Percentiles rank a stretch among this genome's conserved stretches.
Evolutionary conservation across 2,113 vertebrate genomes (phyloP).

Genomic region (Stegastes partitus): DNA sequence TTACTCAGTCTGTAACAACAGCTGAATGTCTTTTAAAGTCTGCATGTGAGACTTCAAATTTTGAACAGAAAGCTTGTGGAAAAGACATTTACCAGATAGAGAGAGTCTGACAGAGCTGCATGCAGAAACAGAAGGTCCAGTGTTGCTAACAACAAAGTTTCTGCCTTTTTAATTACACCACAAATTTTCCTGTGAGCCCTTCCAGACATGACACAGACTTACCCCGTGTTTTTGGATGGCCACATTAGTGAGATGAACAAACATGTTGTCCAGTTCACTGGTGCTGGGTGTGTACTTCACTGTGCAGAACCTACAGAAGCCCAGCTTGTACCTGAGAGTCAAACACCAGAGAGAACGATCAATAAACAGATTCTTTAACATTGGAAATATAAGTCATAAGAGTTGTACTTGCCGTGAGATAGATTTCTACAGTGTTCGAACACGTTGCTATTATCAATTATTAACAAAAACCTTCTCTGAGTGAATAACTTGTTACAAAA

Average conservation of each 20-base stretch:
- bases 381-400: too few species aligned
- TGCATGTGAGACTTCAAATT: too few species aligned
- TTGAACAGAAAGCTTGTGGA: too few species aligned
- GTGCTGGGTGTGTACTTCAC: conserved; percentile 98
- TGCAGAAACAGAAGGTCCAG: too few species aligned
- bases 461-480: neutral
- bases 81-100: too few species aligned
- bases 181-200: too few species aligned
- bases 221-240: conserved; percentile 98
- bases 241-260: conserved; percentile 98
- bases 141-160: too few species aligned
- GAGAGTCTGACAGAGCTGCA: too few species aligned
- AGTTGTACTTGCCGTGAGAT: too few species aligned
- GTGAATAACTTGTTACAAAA: neutral
- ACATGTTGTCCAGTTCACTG: conserved; percentile 99
- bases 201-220: conserved; percentile 20
- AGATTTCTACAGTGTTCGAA: neutral
- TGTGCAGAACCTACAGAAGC: conserved; percentile 98
- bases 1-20: too few species aligned
- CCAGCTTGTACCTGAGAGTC: conserved; percentile 92
- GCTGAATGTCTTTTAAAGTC: neutral
- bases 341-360: neutral
- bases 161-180: too few species aligned
- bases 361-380: neutral
- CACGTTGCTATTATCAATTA: neutral